A percentile compares a stretch with the other conserved stretches of the same genome.
These are phyloP conservation scores for Hyles vespertilio DNA, from an alignment of 1,140 invertebrate genomes.

Conservation along the genomic window DNA sequence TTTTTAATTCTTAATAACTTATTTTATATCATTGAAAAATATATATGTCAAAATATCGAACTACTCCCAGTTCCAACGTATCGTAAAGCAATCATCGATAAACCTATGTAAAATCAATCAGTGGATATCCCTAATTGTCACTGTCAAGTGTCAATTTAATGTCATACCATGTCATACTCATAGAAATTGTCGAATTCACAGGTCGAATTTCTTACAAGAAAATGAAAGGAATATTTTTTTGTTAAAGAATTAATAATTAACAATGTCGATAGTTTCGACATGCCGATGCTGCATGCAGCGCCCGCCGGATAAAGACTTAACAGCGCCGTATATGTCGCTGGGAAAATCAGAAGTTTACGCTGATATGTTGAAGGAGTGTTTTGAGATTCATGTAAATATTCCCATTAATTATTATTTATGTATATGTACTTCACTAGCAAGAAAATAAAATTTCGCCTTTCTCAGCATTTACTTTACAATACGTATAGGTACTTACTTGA, in stretches of 20 bases:
- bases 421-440: too few species aligned
- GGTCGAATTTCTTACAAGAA: background rate
- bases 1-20: too few species aligned
- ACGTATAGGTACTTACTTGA: too few species aligned
- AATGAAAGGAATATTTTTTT: background rate
- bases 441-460: too few species aligned
- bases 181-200: background rate
- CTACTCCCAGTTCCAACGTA: too few species aligned
- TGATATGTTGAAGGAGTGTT: constrained; percentile 62
- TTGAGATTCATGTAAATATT: constrained; percentile 34
- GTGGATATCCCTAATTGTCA: background rate
- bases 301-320: constrained; percentile 49
- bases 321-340: constrained; percentile 32
- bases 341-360: constrained; percentile 50
- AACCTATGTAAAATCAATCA: too few species aligned
- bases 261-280: constrained; percentile 26
- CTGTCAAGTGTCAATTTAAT: background rate
- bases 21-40: too few species aligned
- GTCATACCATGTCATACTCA: background rate
- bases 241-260: constrained; percentile 2
- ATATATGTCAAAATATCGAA: too few species aligned
- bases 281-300: constrained; percentile 53
- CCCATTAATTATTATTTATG: background rate
- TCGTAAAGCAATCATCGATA: too few species aligned
- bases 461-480: too few species aligned